Base-by-base conservation (phyloP, 1,140 invertebrate genomes). In the Artemia franciscana region DNA sequence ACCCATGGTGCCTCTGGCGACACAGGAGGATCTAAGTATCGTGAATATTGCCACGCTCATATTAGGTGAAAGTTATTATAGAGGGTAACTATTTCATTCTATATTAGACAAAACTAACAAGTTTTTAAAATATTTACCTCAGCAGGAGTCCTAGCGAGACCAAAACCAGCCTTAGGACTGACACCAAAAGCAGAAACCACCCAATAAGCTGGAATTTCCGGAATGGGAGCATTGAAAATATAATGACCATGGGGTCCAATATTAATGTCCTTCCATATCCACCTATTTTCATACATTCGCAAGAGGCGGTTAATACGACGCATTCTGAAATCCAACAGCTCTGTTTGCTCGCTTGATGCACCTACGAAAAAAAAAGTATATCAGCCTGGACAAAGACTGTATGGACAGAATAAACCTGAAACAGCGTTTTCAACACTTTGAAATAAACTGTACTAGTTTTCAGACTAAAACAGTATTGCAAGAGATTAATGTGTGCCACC, bases 221-320 rank as follows among this genome's bases (percentile, higher is more conserved):
- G 91, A n/a, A 94, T 88, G 27, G 86, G 82, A 24, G 87, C 74
- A 60, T 84, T 85, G 72, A 95, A 91, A 28, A 91, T 86, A 67
- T 79, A 85, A 25, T 88, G 78, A 5, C 67, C 63, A 72, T 90
- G 86, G 15, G 87, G 90, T 9, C 91, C 91, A 64, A 93, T 91
- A 73, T 93, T 93, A 15, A 91, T 82, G 73, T 93, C 90, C 65
- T 84, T 81, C 91, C 91, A 96, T 4, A 93, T 73, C 91, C 91
- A 96, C 27, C 87, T 84, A 69, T 93, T 91, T 64, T 93, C 88
- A 73, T 93, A 95, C 69, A 90, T 85, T 3, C 89, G 77, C 67
- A 88, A 82, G 57, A 92, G 80, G 57, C 86, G 78, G 73, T 87
- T 93, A 68, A 88, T 88, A 1, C 90, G 78, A 71, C 84, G 82